phyloP scores from a whole-genome alignment of 1,140 invertebrate genomes.

The Papilio polyxenes region DNA sequence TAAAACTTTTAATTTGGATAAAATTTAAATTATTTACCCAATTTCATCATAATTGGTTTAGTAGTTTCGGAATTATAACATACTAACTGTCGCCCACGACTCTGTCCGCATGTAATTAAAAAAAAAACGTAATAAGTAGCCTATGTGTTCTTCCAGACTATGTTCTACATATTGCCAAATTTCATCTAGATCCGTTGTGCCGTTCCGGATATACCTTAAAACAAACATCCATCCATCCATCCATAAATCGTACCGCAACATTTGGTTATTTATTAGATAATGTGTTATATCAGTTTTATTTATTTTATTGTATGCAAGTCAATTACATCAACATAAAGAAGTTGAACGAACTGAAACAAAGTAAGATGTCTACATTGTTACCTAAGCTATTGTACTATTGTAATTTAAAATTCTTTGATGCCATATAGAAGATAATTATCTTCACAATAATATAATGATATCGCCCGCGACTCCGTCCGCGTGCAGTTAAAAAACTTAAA shows the following conservation, averaged over 20 bases:
- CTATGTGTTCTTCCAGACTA: too few species aligned
- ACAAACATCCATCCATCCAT: background rate
- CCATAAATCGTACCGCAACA: too few species aligned
- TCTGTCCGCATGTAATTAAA: too few species aligned
- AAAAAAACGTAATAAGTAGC: too few species aligned
- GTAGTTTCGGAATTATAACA: too few species aligned
- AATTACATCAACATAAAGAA: background rate
- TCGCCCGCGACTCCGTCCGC: too few species aligned
- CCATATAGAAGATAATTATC: background rate
- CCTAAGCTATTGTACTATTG: conserved; percentile 29
- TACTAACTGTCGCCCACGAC: too few species aligned
- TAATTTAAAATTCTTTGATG: background rate
- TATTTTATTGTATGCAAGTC: background rate
- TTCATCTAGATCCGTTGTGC: background rate
- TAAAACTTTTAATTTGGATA: background rate
- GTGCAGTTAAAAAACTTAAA: too few species aligned
- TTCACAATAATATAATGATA: background rate
- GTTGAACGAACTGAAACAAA: conserved; percentile 11
- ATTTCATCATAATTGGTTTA: too few species aligned
- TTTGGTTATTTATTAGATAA: background rate
- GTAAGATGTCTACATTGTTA: conserved; percentile 6
- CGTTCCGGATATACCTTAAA: background rate
- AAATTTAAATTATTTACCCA: too few species aligned
- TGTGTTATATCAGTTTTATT: background rate
- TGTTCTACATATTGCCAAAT: background rate